phyloP scores from a whole-genome alignment of 2,797 vertebrate species.

The Myiothlypis chrysogaster region DNA sequence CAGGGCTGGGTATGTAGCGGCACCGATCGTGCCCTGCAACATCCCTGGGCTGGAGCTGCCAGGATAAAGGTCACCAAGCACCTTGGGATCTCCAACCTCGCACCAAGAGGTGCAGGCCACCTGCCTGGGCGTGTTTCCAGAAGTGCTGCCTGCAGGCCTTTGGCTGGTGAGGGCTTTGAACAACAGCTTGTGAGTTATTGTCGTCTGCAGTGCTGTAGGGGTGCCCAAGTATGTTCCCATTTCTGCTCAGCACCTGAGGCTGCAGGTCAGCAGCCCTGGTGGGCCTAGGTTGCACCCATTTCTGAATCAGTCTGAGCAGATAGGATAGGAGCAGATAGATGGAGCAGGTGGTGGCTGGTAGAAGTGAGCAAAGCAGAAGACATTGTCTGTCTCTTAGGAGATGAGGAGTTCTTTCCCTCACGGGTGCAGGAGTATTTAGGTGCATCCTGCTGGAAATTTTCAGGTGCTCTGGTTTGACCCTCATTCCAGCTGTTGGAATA shows the following conservation, averaged over 20 bases:
- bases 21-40: fast-evolving
- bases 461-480: not conserved
- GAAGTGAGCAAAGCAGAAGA: not conserved
- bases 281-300: not conserved
- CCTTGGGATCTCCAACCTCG: not conserved
- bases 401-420: not conserved
- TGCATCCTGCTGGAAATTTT: not conserved
- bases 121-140: fast-evolving
- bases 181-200: not conserved
- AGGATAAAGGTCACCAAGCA: fast-evolving
- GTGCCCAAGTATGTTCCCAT: not conserved
- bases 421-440: not conserved
- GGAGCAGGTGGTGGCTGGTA: not conserved
- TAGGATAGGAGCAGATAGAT: not conserved
- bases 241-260: fast-evolving
- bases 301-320: not conserved
- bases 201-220: not conserved
- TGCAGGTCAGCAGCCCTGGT: not conserved
- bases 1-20: fast-evolving
- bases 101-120: not conserved
- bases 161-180: not conserved
- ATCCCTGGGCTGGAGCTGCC: not conserved
- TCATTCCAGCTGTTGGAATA: not conserved
- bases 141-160: not conserved
- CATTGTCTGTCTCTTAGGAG: fast-evolving